A percentile compares a stretch with the other conserved stretches of the same genome.
phyloP scores from a whole-genome alignment of 2,113 vertebrate genomes.

The Melanostigma gelatinosum region DNA sequence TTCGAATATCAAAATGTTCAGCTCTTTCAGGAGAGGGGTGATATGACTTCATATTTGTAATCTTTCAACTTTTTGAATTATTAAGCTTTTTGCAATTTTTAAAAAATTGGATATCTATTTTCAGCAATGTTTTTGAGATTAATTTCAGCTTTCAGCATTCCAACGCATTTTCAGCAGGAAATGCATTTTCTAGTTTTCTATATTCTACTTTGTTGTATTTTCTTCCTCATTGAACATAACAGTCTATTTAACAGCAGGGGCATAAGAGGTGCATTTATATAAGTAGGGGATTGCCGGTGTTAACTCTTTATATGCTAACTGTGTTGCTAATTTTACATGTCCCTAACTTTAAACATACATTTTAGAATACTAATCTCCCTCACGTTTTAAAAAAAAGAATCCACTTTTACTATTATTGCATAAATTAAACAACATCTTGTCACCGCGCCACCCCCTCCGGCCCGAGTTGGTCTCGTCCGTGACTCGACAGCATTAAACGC shows the following conservation, averaged over 20 bases:
- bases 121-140: no score
- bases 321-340: neutral
- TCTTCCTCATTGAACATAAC: neutral
- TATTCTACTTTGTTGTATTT: neutral
- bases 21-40: no score
- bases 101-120: no score
- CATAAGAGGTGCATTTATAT: neutral
- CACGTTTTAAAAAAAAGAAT: fast-evolving
- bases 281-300: neutral
- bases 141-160: no score
- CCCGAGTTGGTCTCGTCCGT: constrained; percentile 48
- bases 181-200: no score
- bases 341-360: neutral
- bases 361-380: fast-evolving
- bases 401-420: neutral
- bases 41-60: no score
- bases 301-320: neutral
- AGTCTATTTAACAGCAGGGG: neutral
- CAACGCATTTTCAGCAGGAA: no score
- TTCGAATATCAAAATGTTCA: no score
- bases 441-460: constrained; percentile 2
- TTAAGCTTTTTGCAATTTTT: no score
- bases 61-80: no score
- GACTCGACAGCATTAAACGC: constrained; percentile 34
- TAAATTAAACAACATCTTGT: neutral